Base-by-base conservation (phyloP, 2,113 vertebrate species). In the Anthoscopus minutus region DNA sequence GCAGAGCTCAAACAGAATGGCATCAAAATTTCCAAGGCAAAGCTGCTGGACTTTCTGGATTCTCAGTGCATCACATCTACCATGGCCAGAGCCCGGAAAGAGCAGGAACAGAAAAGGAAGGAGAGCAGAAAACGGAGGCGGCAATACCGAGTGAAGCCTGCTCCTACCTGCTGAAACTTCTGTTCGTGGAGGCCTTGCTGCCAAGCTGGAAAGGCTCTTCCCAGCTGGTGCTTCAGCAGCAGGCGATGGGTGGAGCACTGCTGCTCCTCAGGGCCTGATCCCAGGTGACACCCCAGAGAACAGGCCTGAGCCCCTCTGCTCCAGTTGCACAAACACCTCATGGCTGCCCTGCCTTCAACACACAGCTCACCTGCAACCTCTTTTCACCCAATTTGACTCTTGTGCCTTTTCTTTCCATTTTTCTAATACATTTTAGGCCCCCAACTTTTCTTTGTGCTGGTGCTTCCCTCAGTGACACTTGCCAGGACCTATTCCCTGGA, bases 11-110 rank as follows among this genome's bases (percentile, higher is more conserved):
- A 97, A 88, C 97, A 97, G 7, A 98, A 98, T 0, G 99, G 99
- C 66, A 98, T 99, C 90, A 98, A 95, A 15, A 93, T 99, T 58
- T 98, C 98, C 9, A 96, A 97, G 4, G 96, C 98, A 81, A 99
- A 98, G 93, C 98, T 99, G 78, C 91, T 99, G 76, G 98, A 99
- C 92, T 99, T 99, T 84, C 97, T 99, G 79, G 99, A 99, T 67
- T 97, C 98, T 47, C 99, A 99, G 77, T 99, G 99, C 74, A 98
- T 99, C 92, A 99, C 99, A 20, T 98, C 98, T 81, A 99, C 99
- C 79, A 99, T 98, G 0, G 99, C 99, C 4, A 93, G 98, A n/a
- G 98, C 98, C 4, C 97, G 98, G 37, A 98, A 97, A 40, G 67
- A 98, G 4, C 95, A 89, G 70, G 64, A 56, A 15, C 62, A 54